Evolutionary conservation across 30 jellyfish, hydroid and myxozoan genomes (phyloP).

Genomic region (Mastigias papua): DNA sequence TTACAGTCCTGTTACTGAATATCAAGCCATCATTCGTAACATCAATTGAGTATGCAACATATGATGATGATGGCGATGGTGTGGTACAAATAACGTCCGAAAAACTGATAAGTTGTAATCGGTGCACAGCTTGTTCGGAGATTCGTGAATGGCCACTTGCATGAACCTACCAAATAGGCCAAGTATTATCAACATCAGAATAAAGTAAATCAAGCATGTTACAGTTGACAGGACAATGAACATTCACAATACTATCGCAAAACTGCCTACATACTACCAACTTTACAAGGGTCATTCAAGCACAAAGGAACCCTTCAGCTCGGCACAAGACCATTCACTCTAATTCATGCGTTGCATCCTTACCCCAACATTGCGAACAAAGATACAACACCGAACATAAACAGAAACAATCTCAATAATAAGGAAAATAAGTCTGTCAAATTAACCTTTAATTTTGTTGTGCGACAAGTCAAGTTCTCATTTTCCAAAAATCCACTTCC

Average conservation of each 20-base stretch:
- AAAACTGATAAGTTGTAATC: too few species aligned
- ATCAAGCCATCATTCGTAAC: conserved; percentile 61
- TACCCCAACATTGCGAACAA: conserved; percentile 63
- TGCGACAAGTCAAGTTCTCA: conserved; percentile 48
- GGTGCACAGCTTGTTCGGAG: background rate
- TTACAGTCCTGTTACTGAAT: conserved; percentile 19
- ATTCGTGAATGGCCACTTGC: too few species aligned
- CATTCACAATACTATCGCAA: too few species aligned
- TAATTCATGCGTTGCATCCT: conserved; percentile 15
- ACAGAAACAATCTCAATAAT: conserved; percentile 44
- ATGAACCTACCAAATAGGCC: too few species aligned
- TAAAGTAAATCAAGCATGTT: too few species aligned
- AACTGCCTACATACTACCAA: too few species aligned
- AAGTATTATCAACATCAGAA: too few species aligned
- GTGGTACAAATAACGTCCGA: conserved; percentile 74
- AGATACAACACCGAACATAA: conserved; percentile 68
- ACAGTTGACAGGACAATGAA: too few species aligned
- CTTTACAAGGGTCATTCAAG: too few species aligned
- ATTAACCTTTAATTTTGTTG: conserved; percentile 62
- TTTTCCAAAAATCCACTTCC: conserved; percentile 72
- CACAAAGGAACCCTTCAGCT: background rate
- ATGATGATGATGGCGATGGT: too few species aligned
- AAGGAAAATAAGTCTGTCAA: background rate
- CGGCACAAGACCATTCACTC: background rate
- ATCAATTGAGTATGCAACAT: too few species aligned